Evolutionary conservation across 2,113 vertebrate genomes (phyloP).

Genomic region (Castor canadensis): DNA sequence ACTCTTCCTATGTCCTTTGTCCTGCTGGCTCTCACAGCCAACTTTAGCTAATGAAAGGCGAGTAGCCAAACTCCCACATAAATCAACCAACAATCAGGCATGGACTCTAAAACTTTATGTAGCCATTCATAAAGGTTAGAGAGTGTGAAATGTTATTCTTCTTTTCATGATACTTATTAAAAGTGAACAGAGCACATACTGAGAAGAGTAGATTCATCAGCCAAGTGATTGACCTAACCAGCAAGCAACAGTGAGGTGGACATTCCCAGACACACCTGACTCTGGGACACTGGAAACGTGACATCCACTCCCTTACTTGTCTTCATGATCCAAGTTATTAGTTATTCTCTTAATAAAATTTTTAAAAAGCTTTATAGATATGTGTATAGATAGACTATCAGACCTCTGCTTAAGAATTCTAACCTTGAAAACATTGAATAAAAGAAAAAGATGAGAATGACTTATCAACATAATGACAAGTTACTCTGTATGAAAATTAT

Average conservation of each 20-base stretch:
- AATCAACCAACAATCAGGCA: neutral
- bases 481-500: neutral
- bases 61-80: neutral
- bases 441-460: neutral
- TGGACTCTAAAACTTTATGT: neutral
- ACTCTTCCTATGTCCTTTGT: neutral
- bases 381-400: neutral
- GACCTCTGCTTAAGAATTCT: neutral
- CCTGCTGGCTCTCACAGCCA: rapidly evolving
- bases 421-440: neutral
- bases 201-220: neutral
- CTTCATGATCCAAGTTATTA: neutral
- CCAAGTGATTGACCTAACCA: neutral
- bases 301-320: rapidly evolving
- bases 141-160: neutral
- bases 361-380: neutral
- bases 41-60: neutral
- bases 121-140: neutral
- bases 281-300: rapidly evolving
- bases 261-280: rapidly evolving
- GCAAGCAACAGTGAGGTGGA: rapidly evolving
- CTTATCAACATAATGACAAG: neutral
- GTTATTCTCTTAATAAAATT: neutral
- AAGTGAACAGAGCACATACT: neutral
- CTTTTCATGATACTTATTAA: neutral